Conservation (phyloP, 2,888 invertebrate genomes). For the Calephelis perditalis region DNA sequence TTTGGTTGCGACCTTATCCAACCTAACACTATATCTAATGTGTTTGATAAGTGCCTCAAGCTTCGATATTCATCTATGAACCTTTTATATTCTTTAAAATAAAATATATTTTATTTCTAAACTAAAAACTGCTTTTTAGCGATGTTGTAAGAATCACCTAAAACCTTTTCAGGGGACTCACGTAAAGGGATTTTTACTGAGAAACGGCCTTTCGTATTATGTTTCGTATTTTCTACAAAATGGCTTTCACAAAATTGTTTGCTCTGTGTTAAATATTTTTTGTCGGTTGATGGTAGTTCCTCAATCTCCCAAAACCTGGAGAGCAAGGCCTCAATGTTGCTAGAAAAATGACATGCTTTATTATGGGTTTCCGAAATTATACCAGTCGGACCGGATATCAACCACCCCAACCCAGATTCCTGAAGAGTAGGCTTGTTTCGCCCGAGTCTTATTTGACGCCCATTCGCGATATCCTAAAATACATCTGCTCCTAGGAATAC, state of each 20-base stretch:
- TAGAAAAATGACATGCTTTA: conserved; percentile 15
- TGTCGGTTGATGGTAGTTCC: conserved; percentile 12
- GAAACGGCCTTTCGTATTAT: no score
- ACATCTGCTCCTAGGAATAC: conserved; percentile 23
- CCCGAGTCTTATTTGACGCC: conserved; percentile 19
- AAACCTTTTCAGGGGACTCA: no score
- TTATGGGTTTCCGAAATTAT: background rate
- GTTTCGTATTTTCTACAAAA: no score
- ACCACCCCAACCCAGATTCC: conserved; percentile 25
- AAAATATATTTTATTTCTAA: no score
- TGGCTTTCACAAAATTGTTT: background rate
- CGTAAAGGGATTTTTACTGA: no score
- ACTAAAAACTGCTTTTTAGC: no score
- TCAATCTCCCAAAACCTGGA: conserved; percentile 24
- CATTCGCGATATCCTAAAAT: conserved; percentile 26
- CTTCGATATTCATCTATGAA: no score
- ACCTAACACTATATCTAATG: no score
- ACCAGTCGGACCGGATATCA: conserved; percentile 24
- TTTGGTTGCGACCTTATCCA: no score
- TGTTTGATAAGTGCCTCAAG: no score
- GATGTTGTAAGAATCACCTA: no score
- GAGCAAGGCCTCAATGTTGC: conserved; percentile 15
- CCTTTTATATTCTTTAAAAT: no score
- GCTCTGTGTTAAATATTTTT: background rate
- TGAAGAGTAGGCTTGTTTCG: conserved; percentile 19